A percentile compares a stretch with the other conserved stretches of the same genome.
Conservation (phyloP, 1,140 invertebrate genomes). For the Cheumatopsyche charites region DNA sequence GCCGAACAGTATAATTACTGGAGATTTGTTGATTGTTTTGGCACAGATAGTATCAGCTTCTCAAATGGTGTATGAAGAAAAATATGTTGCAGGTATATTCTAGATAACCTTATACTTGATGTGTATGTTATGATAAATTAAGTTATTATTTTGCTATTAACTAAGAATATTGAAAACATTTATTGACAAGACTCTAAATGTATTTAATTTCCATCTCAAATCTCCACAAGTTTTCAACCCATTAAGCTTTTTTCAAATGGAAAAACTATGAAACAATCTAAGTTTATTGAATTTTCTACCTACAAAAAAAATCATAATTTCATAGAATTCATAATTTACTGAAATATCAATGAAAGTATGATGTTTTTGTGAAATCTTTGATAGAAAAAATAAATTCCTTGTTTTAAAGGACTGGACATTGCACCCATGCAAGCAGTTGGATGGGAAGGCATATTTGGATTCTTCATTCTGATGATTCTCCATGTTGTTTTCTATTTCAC, state of each 20-base stretch:
- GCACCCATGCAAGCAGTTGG: constrained; percentile 84
- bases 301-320: too few relatives aligned
- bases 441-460: constrained; percentile 93
- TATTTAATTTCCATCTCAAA: too few relatives aligned
- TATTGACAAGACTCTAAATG: too few relatives aligned
- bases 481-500: constrained; percentile 89
- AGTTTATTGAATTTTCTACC: too few relatives aligned
- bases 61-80: constrained; percentile 96
- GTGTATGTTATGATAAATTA: background rate
- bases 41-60: constrained; percentile 89
- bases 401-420: constrained; percentile 71
- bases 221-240: too few relatives aligned
- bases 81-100: constrained; percentile 73
- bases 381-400: too few relatives aligned
- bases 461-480: constrained; percentile 73
- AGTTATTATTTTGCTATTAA: background rate
- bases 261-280: too few relatives aligned
- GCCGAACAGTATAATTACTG: constrained; percentile 85
- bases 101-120: too few relatives aligned
- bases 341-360: too few relatives aligned
- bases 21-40: constrained; percentile 89
- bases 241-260: too few relatives aligned
- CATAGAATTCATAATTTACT: too few relatives aligned
- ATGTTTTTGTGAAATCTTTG: too few relatives aligned
- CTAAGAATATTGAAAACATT: background rate